Base-by-base conservation (phyloP, 2,888 invertebrate species). In the Latrodectus elegans region DNA sequence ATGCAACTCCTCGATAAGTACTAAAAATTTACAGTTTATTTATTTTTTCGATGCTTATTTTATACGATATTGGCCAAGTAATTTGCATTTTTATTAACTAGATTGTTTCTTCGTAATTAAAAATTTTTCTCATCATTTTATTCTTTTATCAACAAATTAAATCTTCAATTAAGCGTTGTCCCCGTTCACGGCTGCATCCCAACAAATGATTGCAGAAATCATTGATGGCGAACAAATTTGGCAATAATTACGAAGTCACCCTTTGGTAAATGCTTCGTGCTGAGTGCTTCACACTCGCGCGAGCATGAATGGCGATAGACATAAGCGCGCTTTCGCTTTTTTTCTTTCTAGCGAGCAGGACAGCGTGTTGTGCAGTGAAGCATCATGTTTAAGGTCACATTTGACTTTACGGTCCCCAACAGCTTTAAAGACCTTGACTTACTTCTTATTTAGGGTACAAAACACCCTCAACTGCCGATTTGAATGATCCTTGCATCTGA, bases 301-400 rank as follows among this genome's bases (percentile, higher is more conserved):
- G 79, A 71, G 53, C 71, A 79, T 79, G 79, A 71, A 79, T 79
- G 38, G 71, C 22, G 53, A 76, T 64, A 22, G 17, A 26, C 26
- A 60, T 26, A 17, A 38, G 22, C 26, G 67, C 26, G 22, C 81
- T 81, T 81, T 81, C 81, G 60, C 81, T 81, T 74, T 81, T 71
- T 60, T 64, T 68, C 55, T n/a, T 77, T 67, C 52, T n/a, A 68
- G 53, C 22, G 26, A 60, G 65, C 72, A 14, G 77, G 77, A 72
- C 84, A 83, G 52, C 73, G 74, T 65, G 17, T 77, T 72, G 78
- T 67, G 79, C 85, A 74, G 74, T 75, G 79, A 71, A 75, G 85
- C 85, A 79, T 85, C 75, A 9, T 60, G 60, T 85, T 85, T 85
- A 85, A 85, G 85, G 85, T 85, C 85, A 80, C 78, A 67, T 68